Evolutionary conservation across 2,113 vertebrate genomes (phyloP).

Genomic region (Cynopterus brachyotis): DNA sequence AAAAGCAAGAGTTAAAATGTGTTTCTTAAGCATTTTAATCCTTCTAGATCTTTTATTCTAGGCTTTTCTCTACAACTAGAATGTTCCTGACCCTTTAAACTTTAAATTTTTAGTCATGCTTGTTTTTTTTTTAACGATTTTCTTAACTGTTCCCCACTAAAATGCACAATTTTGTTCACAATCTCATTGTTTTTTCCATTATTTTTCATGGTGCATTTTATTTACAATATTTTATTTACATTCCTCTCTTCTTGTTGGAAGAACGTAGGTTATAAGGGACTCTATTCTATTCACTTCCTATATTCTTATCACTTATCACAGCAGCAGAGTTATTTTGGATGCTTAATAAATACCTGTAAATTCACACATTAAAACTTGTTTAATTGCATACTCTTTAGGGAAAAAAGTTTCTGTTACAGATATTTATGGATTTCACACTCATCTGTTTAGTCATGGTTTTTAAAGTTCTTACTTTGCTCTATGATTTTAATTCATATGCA

Average conservation of each 20-base stretch:
- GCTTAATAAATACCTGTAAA: background rate
- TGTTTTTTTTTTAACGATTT: background rate
- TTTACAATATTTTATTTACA: background rate
- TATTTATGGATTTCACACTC: background rate
- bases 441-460: background rate
- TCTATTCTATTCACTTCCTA: background rate
- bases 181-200: background rate
- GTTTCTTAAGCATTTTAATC: background rate
- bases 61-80: background rate
- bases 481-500: background rate
- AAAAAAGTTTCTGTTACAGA: background rate
- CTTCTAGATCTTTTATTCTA: background rate
- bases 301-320: background rate
- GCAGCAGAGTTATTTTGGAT: background rate
- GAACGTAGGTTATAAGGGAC: background rate
- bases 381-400: background rate
- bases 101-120: background rate
- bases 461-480: background rate
- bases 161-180: background rate
- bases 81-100: background rate
- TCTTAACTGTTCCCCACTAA: background rate
- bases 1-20: background rate
- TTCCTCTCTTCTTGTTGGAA: background rate
- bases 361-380: background rate
- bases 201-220: background rate